phyloP scores from a whole-genome alignment of 2,113 vertebrate genomes.

The Nyctereutes procyonoides region DNA sequence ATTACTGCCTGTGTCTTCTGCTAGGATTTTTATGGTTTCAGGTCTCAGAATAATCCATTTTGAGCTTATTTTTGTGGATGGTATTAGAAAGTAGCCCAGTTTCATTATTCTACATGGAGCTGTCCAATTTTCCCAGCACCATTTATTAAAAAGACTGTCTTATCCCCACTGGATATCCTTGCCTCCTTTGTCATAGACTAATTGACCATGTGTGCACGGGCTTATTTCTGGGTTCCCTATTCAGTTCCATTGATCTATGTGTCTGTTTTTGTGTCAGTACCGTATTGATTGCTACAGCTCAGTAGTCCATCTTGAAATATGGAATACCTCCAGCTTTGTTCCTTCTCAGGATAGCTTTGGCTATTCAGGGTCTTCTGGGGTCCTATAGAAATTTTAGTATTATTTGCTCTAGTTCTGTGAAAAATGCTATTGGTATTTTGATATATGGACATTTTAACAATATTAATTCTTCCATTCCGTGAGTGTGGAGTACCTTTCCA shows the following conservation, averaged over 20 bases:
- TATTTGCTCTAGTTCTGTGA: not conserved
- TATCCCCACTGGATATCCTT: not conserved
- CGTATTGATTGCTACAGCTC: not conserved
- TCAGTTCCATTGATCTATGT: not conserved
- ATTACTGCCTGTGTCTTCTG: not conserved
- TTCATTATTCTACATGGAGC: not conserved
- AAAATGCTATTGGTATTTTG: not conserved
- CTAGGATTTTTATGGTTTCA: not conserved
- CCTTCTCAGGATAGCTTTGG: not conserved
- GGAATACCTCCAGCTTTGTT: not conserved
- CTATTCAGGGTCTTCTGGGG: not conserved
- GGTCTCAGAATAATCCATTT: not conserved
- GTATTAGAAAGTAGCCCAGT: not conserved
- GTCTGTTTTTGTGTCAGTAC: not conserved
- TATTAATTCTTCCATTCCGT: not conserved
- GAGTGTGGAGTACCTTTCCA: not conserved
- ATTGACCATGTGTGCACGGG: not conserved
- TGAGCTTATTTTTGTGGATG: not conserved
- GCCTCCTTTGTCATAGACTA: not conserved
- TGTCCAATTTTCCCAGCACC: not conserved
- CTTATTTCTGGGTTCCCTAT: not conserved
- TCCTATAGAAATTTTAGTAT: not conserved
- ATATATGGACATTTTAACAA: not conserved
- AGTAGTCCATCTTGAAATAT: not conserved
- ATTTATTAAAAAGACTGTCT: not conserved